Evolutionary conservation across 2,888 invertebrate species (phyloP), one percentile per base, ranked within the genome.

Genomic region (Plutella xylostella): DNA sequence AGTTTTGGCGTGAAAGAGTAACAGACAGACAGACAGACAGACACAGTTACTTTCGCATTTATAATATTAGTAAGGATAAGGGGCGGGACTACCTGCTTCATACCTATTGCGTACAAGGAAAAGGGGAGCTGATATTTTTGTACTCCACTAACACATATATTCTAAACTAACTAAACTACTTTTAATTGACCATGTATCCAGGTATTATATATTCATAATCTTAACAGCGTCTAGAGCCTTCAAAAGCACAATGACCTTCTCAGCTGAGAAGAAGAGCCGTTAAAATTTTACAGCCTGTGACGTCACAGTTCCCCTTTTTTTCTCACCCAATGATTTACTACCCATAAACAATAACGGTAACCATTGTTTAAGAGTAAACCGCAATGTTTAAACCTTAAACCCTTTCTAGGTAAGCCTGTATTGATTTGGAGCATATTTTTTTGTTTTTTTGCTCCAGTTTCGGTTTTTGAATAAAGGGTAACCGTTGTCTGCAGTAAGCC

Each of bases 391-490:
- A 79, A 78, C 76, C 79, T 77, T 72, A 72, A 79, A 78, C 76
- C 79, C 77, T 72, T 80, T 82, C 78, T 78, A 76, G 77, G 78
- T 79, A 78, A 31, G 37, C 5, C 34, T 37, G 38, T 42, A 33
- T 43, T 46, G 35, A 25, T 21, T 30, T 20, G 30, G 39, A 46
- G 42, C 39, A 46, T 33, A 43, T 48, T 53, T 77, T 79, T 80
- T 78, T 82, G 80, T 82, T 80, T 77, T 79, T 80, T 78, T 82
- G 80, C 83, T 80, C 80, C 60, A 80, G 65, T 79, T 83, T 68
- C 44, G 50, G 58, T 65, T 59, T 61, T 61, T 62, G 59, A 58
- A 62, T 69, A 63, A 57, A 63, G 68, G 59, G n/a, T n/a, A n/a
- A n/a, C n/a, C n/a, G n/a, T n/a, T n/a, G n/a, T n/a, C n/a, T n/a